Evolutionary conservation across 1,140 invertebrate genomes (phyloP).

Genomic region (Mamestra configurata): DNA sequence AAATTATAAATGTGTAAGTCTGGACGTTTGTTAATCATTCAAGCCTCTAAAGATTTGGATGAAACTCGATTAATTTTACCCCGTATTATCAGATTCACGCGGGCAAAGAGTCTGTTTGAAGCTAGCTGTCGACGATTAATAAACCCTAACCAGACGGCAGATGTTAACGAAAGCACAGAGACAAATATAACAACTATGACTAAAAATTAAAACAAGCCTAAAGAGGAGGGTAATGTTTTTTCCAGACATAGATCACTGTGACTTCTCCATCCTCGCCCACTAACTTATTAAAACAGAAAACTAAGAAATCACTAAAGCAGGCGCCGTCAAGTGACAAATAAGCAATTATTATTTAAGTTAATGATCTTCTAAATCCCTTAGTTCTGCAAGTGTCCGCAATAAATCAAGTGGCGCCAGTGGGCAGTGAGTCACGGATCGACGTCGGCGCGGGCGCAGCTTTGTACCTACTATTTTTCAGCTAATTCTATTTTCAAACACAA

Average conservation of each 20-base stretch:
- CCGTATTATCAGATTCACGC: too few species aligned
- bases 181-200: background rate
- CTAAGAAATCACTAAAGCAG: background rate
- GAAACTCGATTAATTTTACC: too few species aligned
- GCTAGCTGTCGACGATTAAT: too few species aligned
- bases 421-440: slow-evolving; percentile 69
- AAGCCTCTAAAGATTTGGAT: too few species aligned
- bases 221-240: background rate
- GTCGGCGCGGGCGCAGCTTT: slow-evolving; percentile 55
- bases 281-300: slow-evolving; percentile 12
- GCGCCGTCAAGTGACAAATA: slow-evolving; percentile 40
- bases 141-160: too few species aligned
- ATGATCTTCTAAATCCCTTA: slow-evolving; percentile 64
- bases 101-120: too few species aligned
- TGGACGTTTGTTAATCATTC: too few species aligned
- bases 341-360: slow-evolving; percentile 46
- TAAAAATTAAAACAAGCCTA: background rate
- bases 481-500: slow-evolving; percentile 66
- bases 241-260: background rate
- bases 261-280: background rate
- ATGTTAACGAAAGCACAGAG: too few species aligned
- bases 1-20: too few species aligned
- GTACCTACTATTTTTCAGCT: slow-evolving; percentile 67
- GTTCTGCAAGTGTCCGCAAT: slow-evolving; percentile 65
- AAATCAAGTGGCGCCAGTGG: slow-evolving; percentile 78